These are phyloP conservation scores for Corythoichthys haematopterus DNA, from an alignment of 2,113 vertebrate species.

Conservation along the genomic window DNA sequence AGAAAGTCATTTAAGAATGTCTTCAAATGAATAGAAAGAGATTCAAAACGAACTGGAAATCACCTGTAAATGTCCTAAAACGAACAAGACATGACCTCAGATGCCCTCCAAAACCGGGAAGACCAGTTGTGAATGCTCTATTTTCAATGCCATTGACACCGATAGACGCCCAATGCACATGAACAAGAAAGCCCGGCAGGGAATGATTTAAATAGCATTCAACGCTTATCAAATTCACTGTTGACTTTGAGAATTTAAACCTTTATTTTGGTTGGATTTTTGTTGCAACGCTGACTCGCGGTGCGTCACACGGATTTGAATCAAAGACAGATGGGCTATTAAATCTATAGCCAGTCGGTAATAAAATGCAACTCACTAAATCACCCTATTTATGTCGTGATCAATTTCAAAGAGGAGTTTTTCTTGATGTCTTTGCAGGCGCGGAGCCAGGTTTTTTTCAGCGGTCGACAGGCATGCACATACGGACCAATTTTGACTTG, in stretches of 20 bases:
- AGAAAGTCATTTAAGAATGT: no score
- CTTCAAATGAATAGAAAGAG: no score
- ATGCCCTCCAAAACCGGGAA: no score
- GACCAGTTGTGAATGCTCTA: no score
- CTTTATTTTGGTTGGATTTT: not conserved
- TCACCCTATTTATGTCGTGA: not conserved
- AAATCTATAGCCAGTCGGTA: not conserved
- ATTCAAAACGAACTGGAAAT: no score
- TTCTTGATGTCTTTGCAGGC: conserved; percentile 50
- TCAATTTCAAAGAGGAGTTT: not conserved
- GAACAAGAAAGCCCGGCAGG: no score
- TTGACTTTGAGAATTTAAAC: not conserved
- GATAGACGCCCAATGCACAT: no score
- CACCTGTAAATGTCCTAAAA: no score
- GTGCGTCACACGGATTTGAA: not conserved
- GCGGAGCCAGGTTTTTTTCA: conserved; percentile 73
- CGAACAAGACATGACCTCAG: no score
- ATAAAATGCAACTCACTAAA: not conserved
- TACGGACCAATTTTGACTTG: conserved; percentile 72
- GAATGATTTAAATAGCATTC: not conserved
- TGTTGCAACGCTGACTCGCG: not conserved
- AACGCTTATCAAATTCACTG: not conserved
- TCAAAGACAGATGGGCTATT: not conserved
- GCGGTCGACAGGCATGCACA: conserved; percentile 72
- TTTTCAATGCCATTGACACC: no score